Evolutionary conservation across 1,140 invertebrate genomes (phyloP).

Genomic region (Leptoteleia sp.): DNA sequence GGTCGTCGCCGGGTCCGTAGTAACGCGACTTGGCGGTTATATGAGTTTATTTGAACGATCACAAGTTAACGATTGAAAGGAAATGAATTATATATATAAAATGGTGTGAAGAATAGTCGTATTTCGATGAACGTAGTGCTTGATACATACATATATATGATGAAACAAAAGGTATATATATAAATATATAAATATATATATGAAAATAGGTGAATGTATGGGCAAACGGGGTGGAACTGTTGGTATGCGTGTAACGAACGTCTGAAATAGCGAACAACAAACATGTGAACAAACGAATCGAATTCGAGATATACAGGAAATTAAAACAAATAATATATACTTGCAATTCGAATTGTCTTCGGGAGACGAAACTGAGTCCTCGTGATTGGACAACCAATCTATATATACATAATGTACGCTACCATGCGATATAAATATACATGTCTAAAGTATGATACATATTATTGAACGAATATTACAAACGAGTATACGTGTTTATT

Average conservation of each 20-base stretch:
- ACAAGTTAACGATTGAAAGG: conserved; percentile 52
- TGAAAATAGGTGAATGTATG: conserved; percentile 37
- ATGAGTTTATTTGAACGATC: conserved; percentile 60
- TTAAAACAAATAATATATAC: conserved; percentile 60
- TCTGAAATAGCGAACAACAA: conserved; percentile 28
- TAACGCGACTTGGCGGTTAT: conserved; percentile 39
- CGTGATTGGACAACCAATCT: conserved; percentile 77
- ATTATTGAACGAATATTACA: conserved; percentile 78
- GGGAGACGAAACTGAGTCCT: conserved; percentile 70
- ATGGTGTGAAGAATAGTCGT: conserved; percentile 36
- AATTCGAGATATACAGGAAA: conserved; percentile 67
- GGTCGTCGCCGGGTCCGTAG: conserved; percentile 42
- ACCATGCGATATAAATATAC: conserved; percentile 81
- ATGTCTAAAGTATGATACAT: conserved; percentile 81
- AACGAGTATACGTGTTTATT: conserved; percentile 73
- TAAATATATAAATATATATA: conserved; percentile 48
- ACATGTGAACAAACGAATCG: conserved; percentile 56
- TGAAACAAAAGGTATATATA: conserved; percentile 53
- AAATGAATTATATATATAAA: conserved; percentile 55
- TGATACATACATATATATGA: conserved; percentile 59
- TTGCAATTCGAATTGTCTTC: conserved; percentile 58
- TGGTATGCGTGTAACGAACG: conserved; percentile 10
- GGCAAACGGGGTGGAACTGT: conserved; percentile 10
- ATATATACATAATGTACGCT: conserved; percentile 80
- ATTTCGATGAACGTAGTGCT: conserved; percentile 62